Conservation (phyloP, 2,797 vertebrate species). For the Scarus forsteni region DNA sequence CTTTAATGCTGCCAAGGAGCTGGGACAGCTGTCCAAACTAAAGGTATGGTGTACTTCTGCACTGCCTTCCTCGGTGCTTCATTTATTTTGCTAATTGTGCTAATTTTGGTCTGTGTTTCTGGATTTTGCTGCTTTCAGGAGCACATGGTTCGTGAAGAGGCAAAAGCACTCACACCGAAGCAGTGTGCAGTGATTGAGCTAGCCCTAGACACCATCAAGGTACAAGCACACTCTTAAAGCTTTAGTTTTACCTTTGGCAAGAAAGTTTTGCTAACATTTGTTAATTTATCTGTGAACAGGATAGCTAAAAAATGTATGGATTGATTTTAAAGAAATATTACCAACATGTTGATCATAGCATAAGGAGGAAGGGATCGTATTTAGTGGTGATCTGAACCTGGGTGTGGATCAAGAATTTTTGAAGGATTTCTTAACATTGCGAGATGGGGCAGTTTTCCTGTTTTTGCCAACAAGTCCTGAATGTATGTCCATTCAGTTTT, state of each 20-base stretch:
- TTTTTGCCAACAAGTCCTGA: no score
- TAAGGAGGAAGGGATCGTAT: no score
- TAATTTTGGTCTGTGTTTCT: conserved; percentile 22
- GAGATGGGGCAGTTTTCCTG: no score
- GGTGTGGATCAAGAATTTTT: no score
- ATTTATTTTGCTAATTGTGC: conserved; percentile 2
- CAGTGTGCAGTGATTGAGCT: conserved; percentile 98
- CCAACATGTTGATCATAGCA: no score
- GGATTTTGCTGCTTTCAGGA: conserved; percentile 81
- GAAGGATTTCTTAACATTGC: no score
- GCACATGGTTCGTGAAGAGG: conserved; percentile 98
- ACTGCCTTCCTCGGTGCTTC: background rate
- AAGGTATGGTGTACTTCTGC: conserved; percentile 86
- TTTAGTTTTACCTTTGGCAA: background rate
- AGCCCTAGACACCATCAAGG: conserved; percentile 98
- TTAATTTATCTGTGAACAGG: no score
- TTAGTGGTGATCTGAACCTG: no score
- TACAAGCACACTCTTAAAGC: conserved; percentile 47
- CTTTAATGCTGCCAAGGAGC: conserved; percentile 97
- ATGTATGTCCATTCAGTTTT: no score
- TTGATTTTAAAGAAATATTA: no score
- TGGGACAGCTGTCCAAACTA: conserved; percentile 97
- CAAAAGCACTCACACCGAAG: conserved; percentile 95
- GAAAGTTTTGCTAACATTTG: no score
- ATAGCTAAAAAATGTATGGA: no score